Evolutionary conservation across 2,797 vertebrate genomes (phyloP).

Genomic region (Chaetodon trifasciatus): DNA sequence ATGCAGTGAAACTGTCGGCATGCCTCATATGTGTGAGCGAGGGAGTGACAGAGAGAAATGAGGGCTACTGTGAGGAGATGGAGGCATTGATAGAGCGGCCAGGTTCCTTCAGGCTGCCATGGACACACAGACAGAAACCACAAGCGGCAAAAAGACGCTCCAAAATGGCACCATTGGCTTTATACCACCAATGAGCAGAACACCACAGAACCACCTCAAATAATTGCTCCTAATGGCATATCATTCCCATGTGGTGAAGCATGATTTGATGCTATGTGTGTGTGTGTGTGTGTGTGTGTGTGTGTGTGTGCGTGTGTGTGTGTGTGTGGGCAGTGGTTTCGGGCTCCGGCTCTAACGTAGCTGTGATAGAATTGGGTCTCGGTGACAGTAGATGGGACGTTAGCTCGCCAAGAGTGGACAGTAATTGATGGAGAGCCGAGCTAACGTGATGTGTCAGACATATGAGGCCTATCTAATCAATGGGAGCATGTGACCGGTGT

Average conservation of each 20-base stretch:
- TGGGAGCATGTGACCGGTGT: slow-evolving; percentile 63
- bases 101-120: slow-evolving; percentile 52
- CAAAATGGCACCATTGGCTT: slow-evolving; percentile 14
- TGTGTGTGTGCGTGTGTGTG: slow-evolving; percentile 10
- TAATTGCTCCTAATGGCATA: slow-evolving; percentile 53
- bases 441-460: slow-evolving; percentile 81
- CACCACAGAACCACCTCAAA: slow-evolving; percentile 39
- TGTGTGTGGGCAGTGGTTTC: slow-evolving; percentile 31
- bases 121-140: slow-evolving; percentile 44
- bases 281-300: slow-evolving; percentile 18
- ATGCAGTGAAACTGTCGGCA: slow-evolving; percentile 10
- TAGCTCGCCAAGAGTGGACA: slow-evolving; percentile 54
- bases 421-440: slow-evolving; percentile 78
- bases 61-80: slow-evolving; percentile 58
- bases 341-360: slow-evolving; percentile 36
- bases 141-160: slow-evolving; percentile 13
- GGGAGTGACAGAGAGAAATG: slow-evolving; percentile 72
- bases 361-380: slow-evolving; percentile 72
- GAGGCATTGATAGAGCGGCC: slow-evolving; percentile 58
- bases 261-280: slow-evolving; percentile 31
- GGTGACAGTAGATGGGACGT: slow-evolving; percentile 66
- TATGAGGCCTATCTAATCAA: slow-evolving; percentile 81
- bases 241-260: slow-evolving; percentile 43
- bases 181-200: slow-evolving; percentile 30
- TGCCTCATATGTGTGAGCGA: slow-evolving; percentile 42